Base-by-base conservation (phyloP, 2,113 vertebrate genomes). In the Amphilophus citrinellus region DNA sequence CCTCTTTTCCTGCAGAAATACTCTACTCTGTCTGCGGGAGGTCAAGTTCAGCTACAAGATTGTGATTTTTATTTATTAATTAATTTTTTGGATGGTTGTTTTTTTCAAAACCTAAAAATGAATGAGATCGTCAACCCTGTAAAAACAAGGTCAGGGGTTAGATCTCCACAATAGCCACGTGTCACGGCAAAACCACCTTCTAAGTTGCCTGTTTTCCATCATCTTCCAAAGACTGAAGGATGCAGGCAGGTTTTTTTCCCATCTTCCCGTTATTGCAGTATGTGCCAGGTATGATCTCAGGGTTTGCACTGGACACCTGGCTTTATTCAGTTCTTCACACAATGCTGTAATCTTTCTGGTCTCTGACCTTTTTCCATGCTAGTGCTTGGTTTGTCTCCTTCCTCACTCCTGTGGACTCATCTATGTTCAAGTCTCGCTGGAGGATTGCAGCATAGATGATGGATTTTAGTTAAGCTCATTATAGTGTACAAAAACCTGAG, bases 261-360 rank as follows among this genome's bases (percentile, higher is more conserved):
- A 13, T 79, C 50, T 42, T 15, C 39, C 20, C 42, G 47, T 77
- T 76, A 58, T 77, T 85, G 59, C 60, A 18, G 75, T 73, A 84
- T 86, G 27, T 57, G 75, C 89, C 89, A 88, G 68, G 61, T 80
- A 86, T 92, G 88, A 93, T 76, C 84, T 92, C 89, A 92, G 53
- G 4, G 3, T 83, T 84, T 84, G 32, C 44, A 42, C 53, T 85
- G 68, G 59, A 89, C 88, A 89, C 83, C 63, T 71, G 44, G 42
- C 22, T 88, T 68, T 50, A 65, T 87, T 79, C 59, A 87, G 1
- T 65, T n/a, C 57, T 63, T 35, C 58, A 65, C 61, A 76, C 84
- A 47, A 30, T 78, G 65, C 47, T 39, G 62, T 83, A 79, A 88
- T 90, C 50, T 60, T 85, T 65, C 35, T 80, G 80, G 57, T 66